These are phyloP conservation scores for Leptura quadrifasciata DNA, from an alignment of 2,888 invertebrate species.

Conservation along the genomic window DNA sequence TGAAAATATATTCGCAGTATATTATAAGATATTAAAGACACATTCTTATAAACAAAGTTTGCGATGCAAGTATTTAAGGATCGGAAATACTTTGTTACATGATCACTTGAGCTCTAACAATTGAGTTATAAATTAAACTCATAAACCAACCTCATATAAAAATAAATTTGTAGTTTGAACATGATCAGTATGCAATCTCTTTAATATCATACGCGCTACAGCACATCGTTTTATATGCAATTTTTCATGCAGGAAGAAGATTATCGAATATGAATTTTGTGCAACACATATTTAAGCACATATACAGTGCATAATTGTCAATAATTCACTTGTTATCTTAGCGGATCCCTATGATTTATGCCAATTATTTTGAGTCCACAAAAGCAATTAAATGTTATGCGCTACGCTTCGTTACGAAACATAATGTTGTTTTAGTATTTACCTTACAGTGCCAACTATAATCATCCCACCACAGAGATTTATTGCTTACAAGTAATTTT, in stretches of 20 bases:
- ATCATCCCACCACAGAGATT: conserved; percentile 9
- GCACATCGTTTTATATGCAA: conserved; percentile 53
- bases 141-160: conserved; percentile 53
- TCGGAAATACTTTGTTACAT: conserved; percentile 40
- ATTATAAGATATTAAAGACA: too few species aligned
- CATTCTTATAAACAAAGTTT: background rate
- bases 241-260: conserved; percentile 51
- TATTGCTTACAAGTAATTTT: background rate
- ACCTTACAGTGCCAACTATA: conserved; percentile 22
- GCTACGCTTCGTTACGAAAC: conserved; percentile 44
- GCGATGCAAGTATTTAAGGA: conserved; percentile 3
- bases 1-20: too few species aligned
- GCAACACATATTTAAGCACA: conserved; percentile 45
- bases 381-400: conserved; percentile 47
- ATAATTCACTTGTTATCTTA: conserved; percentile 54
- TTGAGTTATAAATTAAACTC: conserved; percentile 58
- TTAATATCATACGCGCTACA: conserved; percentile 55
- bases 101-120: conserved; percentile 50
- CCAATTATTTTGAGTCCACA: conserved; percentile 46
- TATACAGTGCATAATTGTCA: conserved; percentile 51
- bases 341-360: conserved; percentile 55
- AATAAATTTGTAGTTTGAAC: conserved; percentile 57
- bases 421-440: conserved; percentile 39
- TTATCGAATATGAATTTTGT: conserved; percentile 47
- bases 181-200: conserved; percentile 54